Conservation (phyloP, 2,797 vertebrate species). For the Takifugu ocellatus region DNA sequence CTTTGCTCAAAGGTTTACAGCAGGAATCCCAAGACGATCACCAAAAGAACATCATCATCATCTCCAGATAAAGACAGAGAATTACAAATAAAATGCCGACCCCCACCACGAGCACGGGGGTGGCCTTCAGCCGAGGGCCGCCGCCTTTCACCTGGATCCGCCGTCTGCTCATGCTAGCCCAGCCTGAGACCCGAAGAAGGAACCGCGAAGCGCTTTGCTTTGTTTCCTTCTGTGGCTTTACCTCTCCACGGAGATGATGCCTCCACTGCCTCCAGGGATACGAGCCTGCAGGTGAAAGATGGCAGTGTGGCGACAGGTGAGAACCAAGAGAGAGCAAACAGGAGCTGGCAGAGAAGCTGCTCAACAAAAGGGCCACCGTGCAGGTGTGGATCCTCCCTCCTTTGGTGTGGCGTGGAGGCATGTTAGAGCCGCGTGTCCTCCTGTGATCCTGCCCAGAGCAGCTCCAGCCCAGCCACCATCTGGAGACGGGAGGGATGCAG, state of each 20-base stretch:
- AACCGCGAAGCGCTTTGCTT: constrained; percentile 32
- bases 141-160: constrained; percentile 49
- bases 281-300: constrained; percentile 58
- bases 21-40: constrained; percentile 27
- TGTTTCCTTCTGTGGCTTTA: constrained; percentile 48
- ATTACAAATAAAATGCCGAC: constrained; percentile 66
- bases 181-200: constrained; percentile 41
- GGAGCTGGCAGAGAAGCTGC: constrained; percentile 36
- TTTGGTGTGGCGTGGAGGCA: constrained; percentile 45
- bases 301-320: constrained; percentile 47
- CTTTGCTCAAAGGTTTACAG: constrained; percentile 7
- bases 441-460: constrained; percentile 54
- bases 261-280: constrained; percentile 53
- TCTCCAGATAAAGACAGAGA: constrained; percentile 68
- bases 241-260: constrained; percentile 59
- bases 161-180: constrained; percentile 61
- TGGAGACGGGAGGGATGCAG: constrained; percentile 39
- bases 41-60: constrained; percentile 70
- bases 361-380: constrained; percentile 56
- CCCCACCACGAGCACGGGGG: constrained; percentile 53
- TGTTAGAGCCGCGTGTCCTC: constrained; percentile 50
- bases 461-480: constrained; percentile 51
- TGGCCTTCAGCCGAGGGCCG: constrained; percentile 41
- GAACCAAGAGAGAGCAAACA: constrained; percentile 46
- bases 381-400: constrained; percentile 54